Evolutionary conservation across 2,888 invertebrate genomes (phyloP).

Genomic region (Sarcophaga variegata): DNA sequence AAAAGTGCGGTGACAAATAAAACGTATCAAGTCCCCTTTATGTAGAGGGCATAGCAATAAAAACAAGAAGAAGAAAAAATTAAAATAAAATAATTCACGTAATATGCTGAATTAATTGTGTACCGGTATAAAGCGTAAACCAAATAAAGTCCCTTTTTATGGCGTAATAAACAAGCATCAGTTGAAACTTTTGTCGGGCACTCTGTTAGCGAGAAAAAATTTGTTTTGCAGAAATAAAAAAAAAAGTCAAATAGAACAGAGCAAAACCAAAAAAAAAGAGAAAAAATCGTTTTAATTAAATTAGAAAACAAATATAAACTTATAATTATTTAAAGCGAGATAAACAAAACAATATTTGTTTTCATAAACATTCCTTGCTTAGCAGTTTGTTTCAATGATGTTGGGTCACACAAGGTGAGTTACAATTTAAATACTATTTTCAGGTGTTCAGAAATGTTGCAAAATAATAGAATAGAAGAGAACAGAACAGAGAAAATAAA

Average conservation of each 20-base stretch:
- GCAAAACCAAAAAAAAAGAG: neutral
- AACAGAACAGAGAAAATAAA: no score
- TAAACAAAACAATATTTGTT: neutral
- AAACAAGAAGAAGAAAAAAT: neutral
- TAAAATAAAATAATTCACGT: neutral
- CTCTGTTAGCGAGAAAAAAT: neutral
- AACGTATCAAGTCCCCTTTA: slow-evolving; percentile 6
- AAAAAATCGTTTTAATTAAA: slow-evolving; percentile 35
- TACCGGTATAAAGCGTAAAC: neutral
- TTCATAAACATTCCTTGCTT: no score
- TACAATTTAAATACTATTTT: neutral
- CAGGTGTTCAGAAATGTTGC: neutral
- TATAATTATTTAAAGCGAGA: neutral
- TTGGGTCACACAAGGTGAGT: slow-evolving; percentile 39
- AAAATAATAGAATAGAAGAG: no score
- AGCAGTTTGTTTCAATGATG: slow-evolving; percentile 2
- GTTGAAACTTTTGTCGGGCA: neutral
- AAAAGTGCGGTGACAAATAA: slow-evolving; percentile 37
- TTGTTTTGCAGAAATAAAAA: neutral
- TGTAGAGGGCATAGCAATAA: neutral
- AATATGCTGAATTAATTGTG: slow-evolving; percentile 3
- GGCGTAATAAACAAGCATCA: neutral
- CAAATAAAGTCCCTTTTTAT: neutral
- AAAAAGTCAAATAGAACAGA: slow-evolving; percentile 9
- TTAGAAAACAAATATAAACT: slow-evolving; percentile 13